phyloP scores from a whole-genome alignment of 2,113 vertebrate species.

The Tachysurus fulvidraco region DNA sequence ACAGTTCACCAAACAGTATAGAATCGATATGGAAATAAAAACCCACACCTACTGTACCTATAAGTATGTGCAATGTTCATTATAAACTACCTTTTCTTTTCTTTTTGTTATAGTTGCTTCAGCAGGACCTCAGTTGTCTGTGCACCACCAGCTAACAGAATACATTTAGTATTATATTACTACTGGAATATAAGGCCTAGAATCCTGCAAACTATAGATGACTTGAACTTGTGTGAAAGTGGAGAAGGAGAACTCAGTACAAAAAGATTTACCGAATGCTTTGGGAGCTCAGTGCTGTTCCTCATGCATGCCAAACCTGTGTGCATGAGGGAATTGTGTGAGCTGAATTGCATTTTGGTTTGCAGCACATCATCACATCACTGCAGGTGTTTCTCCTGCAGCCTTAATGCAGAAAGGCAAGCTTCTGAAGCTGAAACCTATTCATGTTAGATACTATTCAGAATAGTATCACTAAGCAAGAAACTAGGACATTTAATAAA shows the following conservation, averaged over 20 bases:
- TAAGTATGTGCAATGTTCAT: not conserved
- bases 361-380: slow-evolving; percentile 13
- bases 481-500: not conserved
- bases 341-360: slow-evolving; percentile 10
- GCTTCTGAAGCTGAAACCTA: not conserved
- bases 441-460: not conserved
- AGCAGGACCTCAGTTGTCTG: not conserved
- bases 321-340: slow-evolving; percentile 1
- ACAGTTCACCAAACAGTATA: not conserved
- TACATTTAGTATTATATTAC: not conserved
- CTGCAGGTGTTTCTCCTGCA: not conserved
- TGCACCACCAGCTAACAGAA: not conserved
- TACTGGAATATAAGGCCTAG: not conserved
- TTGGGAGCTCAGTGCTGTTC: not conserved
- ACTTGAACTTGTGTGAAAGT: not conserved
- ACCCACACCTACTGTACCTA: too few relatives aligned
- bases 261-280: not conserved
- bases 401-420: not conserved
- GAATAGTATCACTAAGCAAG: not conserved
- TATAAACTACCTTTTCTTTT: not conserved
- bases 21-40: not conserved
- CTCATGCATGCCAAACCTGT: not conserved
- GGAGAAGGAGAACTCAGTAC: not conserved
- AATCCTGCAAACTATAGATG: not conserved
- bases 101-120: not conserved